Evolutionary conservation across 2,888 invertebrate genomes (phyloP).

Genomic region (Eupithecia centaureata): DNA sequence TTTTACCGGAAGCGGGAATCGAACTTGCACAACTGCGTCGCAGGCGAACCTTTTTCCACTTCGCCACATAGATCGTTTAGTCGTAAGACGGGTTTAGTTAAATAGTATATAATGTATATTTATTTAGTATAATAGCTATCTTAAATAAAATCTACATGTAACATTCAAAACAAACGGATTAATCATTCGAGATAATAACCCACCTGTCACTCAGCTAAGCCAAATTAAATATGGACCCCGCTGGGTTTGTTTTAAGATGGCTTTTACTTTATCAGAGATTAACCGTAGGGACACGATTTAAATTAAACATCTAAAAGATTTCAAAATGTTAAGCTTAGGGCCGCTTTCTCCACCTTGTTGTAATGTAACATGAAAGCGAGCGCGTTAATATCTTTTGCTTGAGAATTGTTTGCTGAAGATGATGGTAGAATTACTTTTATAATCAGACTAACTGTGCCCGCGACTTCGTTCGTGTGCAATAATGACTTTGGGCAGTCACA

Average conservation of each 20-base stretch:
- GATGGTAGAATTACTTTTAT: background rate
- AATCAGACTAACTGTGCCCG: too few relatives aligned
- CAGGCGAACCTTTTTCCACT: too few relatives aligned
- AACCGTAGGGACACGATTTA: background rate
- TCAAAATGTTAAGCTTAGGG: background rate
- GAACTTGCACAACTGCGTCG: too few relatives aligned
- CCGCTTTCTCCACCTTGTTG: background rate
- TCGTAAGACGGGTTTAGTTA: too few relatives aligned
- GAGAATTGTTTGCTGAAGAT: background rate
- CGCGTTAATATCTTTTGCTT: slow-evolving; percentile 5
- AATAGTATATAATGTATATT: background rate
- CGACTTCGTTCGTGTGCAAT: too few relatives aligned
- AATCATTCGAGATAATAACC: slow-evolving; percentile 32
- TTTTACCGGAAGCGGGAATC: too few relatives aligned
- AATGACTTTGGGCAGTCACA: too few relatives aligned
- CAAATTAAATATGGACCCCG: slow-evolving; percentile 49
- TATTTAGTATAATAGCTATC: background rate
- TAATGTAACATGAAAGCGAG: background rate
- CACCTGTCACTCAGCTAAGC: slow-evolving; percentile 49
- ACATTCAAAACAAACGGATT: slow-evolving; percentile 26
- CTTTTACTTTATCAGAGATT: slow-evolving; percentile 50
- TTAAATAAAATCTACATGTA: slow-evolving; percentile 10
- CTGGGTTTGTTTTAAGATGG: slow-evolving; percentile 59
- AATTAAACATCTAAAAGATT: background rate
- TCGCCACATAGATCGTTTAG: too few relatives aligned